Conservation (phyloP, 2,888 invertebrate genomes). For the Rhorus exstirpatorius region DNA sequence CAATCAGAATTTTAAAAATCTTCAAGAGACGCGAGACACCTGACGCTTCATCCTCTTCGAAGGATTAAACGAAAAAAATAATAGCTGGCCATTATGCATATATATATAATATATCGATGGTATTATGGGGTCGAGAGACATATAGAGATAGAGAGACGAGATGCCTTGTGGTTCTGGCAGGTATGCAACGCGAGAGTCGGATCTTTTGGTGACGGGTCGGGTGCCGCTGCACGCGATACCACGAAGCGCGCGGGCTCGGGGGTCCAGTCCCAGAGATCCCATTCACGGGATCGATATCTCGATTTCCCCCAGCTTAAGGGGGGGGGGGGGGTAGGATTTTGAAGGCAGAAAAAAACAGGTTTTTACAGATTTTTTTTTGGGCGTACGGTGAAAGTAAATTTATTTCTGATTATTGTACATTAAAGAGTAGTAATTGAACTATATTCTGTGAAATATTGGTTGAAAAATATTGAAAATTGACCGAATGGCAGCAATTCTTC, state of each 20-base stretch:
- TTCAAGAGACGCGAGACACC: slow-evolving; percentile 53
- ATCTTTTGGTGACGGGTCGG: slow-evolving; percentile 39
- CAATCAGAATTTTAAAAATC: slow-evolving; percentile 23
- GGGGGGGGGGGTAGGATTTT: slow-evolving; percentile 9
- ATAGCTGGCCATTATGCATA: neutral
- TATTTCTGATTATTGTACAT: too few relatives aligned
- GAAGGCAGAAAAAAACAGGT: too few relatives aligned
- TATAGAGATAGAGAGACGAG: slow-evolving; percentile 2
- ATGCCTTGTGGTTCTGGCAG: slow-evolving; percentile 25
- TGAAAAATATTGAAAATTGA: too few relatives aligned
- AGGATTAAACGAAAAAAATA: neutral
- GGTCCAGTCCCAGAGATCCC: slow-evolving; percentile 31
- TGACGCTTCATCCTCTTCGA: slow-evolving; percentile 42
- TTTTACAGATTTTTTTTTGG: too few relatives aligned
- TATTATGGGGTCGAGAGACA: slow-evolving; percentile 24
- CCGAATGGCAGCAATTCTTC: too few relatives aligned
- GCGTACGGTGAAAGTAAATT: too few relatives aligned
- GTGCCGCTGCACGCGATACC: slow-evolving; percentile 49
- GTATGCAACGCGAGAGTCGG: slow-evolving; percentile 43
- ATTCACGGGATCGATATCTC: slow-evolving; percentile 64
- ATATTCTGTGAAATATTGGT: too few relatives aligned
- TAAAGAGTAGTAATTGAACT: too few relatives aligned
- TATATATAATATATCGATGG: slow-evolving; percentile 8
- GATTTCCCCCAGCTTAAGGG: slow-evolving; percentile 24
- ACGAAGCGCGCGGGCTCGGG: slow-evolving; percentile 9